phyloP scores from a whole-genome alignment of 1,140 invertebrate species.

The Conus betulinus region DNA sequence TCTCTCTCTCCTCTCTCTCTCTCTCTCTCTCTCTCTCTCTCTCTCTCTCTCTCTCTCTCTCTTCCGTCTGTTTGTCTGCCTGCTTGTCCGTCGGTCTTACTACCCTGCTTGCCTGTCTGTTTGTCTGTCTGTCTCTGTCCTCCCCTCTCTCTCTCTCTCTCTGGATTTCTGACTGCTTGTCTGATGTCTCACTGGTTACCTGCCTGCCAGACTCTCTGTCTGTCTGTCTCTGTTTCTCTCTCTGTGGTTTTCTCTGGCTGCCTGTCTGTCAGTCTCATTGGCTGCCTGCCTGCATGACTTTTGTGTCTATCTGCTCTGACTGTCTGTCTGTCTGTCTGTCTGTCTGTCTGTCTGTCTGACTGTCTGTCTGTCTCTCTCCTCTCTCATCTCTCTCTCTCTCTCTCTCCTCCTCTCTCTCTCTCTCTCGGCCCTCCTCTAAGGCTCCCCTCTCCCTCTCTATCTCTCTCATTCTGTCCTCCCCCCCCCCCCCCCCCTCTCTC shows the following conservation, averaged over 20 bases:
- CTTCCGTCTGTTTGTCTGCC: background rate
- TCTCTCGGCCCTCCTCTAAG: no score
- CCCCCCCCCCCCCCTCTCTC: no score
- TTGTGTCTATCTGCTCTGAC: background rate
- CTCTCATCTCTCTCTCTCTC: no score
- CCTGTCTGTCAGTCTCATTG: background rate
- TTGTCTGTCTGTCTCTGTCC: background rate
- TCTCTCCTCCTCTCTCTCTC: no score
- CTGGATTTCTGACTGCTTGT: background rate
- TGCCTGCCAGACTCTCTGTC: background rate
- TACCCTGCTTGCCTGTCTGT: background rate
- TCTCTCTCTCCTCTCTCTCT: no score
- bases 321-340: background rate
- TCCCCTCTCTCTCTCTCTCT: background rate
- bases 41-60: no score
- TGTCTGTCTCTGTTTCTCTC: background rate
- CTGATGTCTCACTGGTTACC: background rate
- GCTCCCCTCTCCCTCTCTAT: no score
- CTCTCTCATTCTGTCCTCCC: no score
- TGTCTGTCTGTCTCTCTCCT: slow-evolving; percentile 30
- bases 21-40: no score
- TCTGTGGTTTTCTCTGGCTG: background rate
- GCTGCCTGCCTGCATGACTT: background rate
- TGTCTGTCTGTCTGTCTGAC: background rate
- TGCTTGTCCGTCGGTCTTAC: background rate